A percentile compares a stretch with the other conserved stretches of the same genome.
Evolutionary conservation across 2,797 vertebrate species (phyloP).

Genomic region (Coendou prehensilis): DNA sequence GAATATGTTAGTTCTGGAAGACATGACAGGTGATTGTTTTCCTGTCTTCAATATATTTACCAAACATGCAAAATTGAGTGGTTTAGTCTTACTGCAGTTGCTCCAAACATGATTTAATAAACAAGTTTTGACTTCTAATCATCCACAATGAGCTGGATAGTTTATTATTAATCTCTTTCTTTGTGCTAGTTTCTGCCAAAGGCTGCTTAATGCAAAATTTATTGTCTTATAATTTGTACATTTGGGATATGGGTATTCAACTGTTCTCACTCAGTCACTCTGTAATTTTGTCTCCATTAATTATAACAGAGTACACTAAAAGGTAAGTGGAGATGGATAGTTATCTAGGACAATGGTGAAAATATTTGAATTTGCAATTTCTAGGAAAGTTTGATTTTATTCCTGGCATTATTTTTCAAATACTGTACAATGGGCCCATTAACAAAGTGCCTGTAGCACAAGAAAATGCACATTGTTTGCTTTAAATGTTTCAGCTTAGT

Average conservation of each 20-base stretch:
- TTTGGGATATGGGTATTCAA: not conserved
- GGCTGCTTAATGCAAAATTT: not conserved
- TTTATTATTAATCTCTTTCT: constrained; percentile 10
- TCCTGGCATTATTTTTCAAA: not conserved
- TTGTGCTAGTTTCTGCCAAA: not conserved
- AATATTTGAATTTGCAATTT: not conserved
- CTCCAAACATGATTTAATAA: not conserved
- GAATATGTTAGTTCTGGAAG: not conserved
- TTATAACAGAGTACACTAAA: constrained; percentile 4
- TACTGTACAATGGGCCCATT: not conserved
- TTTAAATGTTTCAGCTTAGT: not conserved
- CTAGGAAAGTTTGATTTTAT: constrained; percentile 29
- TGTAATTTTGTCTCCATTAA: constrained; percentile 26
- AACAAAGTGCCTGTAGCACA: not conserved
- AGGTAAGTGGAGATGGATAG: not conserved
- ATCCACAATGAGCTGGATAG: not conserved
- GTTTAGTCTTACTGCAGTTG: not conserved
- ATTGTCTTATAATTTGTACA: not conserved
- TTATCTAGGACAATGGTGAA: not conserved
- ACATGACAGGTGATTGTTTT: not conserved
- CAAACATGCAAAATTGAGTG: not conserved
- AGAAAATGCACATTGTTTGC: not conserved
- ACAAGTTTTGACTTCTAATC: constrained; percentile 16
- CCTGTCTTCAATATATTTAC: not conserved
- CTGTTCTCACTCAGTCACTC: not conserved